Evolutionary conservation across 2,113 vertebrate genomes (phyloP), one percentile per base, ranked within the genome.

Genomic region (Meleagris gallopavo): DNA sequence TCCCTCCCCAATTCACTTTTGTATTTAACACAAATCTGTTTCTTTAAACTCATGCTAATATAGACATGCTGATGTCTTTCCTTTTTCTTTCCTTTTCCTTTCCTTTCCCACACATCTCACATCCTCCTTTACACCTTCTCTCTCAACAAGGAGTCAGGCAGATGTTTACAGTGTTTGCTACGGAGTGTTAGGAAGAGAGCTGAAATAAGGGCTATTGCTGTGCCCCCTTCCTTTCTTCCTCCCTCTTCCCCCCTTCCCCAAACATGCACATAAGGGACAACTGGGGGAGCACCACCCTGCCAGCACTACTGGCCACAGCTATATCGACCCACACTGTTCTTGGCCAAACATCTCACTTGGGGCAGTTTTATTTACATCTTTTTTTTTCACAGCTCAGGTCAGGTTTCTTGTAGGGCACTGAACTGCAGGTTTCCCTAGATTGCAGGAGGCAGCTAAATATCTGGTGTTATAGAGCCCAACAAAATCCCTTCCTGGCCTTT

Each of bases 251-350:
- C 21, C 13, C 7, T 41, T 10, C 21, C 22, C 5, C 18, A 15
- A 9, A 36, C 0, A 11, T 1, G 15, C 11, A 36, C 9, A 8
- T 3, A 3, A 11, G n/a, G 38, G 40, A 67, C 4, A 27, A 5
- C 16, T 54, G 38, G 40, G 36, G 45, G 21, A 91, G 52, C 46
- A 45, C 17, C 55, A 22, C 13, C 12, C 45, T 12, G 13, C 17
- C 54, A 70, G 45, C 9, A 3, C 11, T 54, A 30, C 1, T 2
- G 6, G 27, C 29, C 29, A 36, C 8, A 11, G 22, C 40, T n/a
- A 5, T 29, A 8, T 5, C 62, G 78, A 27, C 17, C 18, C 9
- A 36, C 7, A 1, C 10, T 69, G 30, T 11, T 29, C 73, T 57
- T 74, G 46, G n/a, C 41, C n/a, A 27, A 30, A 17, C 60, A 22